Conservation (phyloP, 2,113 vertebrate species). For the Peucedramus taeniatus region DNA sequence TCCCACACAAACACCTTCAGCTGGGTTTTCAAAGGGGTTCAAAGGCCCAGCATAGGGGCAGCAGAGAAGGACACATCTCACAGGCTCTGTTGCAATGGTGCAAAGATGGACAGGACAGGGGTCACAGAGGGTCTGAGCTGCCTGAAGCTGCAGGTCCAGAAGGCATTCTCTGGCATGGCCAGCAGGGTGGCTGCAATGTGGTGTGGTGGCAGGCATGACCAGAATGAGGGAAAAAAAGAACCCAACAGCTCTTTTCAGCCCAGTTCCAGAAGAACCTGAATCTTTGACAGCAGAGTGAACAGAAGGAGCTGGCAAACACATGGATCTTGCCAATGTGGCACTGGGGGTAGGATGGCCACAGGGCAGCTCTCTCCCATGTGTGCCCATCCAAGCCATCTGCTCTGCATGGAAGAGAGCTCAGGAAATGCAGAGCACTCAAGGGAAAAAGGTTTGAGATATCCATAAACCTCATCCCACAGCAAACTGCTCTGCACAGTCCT, state of each 20-base stretch:
- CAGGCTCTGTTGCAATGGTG: background rate
- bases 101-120: background rate
- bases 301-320: background rate
- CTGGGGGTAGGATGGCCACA: background rate
- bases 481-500: background rate
- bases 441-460: background rate
- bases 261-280: background rate
- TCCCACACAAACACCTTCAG: background rate
- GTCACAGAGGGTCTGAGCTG: background rate
- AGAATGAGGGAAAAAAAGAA: background rate
- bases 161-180: background rate
- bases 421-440: background rate
- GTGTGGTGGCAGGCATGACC: accelerated
- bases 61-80: background rate
- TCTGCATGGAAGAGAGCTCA: background rate
- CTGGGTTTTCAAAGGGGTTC: background rate
- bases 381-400: background rate
- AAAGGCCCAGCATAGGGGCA: background rate
- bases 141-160: background rate
- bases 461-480: background rate
- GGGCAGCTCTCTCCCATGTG: background rate
- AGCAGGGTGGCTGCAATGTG: background rate
- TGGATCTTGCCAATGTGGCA: background rate
- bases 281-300: background rate
- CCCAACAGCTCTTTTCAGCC: background rate